A percentile compares a stretch with the other conserved stretches of the same genome.
Conservation (phyloP, 2,888 invertebrate species). For the Dione vanillae region DNA sequence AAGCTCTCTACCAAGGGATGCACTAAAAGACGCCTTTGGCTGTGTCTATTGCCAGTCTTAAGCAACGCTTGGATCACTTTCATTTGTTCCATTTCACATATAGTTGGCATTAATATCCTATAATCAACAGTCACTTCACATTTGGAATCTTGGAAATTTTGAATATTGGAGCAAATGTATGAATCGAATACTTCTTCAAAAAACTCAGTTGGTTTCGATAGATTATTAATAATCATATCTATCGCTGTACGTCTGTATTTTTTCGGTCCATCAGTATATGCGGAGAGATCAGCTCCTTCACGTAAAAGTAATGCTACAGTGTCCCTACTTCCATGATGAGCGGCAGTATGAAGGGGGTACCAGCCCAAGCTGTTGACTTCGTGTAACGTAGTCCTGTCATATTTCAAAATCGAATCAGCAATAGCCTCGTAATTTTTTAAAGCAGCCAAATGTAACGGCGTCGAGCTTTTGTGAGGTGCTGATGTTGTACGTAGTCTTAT, state of each 20-base stretch:
- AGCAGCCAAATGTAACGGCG: slow-evolving; percentile 78
- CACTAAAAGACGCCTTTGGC: slow-evolving; percentile 76
- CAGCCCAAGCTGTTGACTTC: slow-evolving; percentile 71
- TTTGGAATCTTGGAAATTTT: slow-evolving; percentile 66
- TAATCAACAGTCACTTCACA: slow-evolving; percentile 81
- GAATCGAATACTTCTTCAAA: slow-evolving; percentile 81
- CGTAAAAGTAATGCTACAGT: slow-evolving; percentile 74
- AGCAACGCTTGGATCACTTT: slow-evolving; percentile 82
- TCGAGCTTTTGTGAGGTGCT: slow-evolving; percentile 70
- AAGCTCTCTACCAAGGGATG: slow-evolving; percentile 85
- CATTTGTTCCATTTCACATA: slow-evolving; percentile 80
- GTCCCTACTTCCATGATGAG: slow-evolving; percentile 84
- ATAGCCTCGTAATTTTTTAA: slow-evolving; percentile 69
- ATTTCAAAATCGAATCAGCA: slow-evolving; percentile 65
- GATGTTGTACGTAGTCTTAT: slow-evolving; percentile 71
- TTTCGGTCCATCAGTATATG: slow-evolving; percentile 69
- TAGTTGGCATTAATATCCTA: slow-evolving; percentile 73
- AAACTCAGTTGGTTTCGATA: slow-evolving; percentile 81
- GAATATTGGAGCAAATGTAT: slow-evolving; percentile 75
- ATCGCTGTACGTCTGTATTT: slow-evolving; percentile 75
- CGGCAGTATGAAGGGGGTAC: slow-evolving; percentile 77
- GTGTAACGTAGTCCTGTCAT: slow-evolving; percentile 71
- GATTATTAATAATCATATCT: slow-evolving; percentile 79
- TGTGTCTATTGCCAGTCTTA: slow-evolving; percentile 79
- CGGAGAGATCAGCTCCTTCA: slow-evolving; percentile 77